Evolutionary conservation across 2,113 vertebrate species (phyloP).

Genomic region (Climacteris rufus): DNA sequence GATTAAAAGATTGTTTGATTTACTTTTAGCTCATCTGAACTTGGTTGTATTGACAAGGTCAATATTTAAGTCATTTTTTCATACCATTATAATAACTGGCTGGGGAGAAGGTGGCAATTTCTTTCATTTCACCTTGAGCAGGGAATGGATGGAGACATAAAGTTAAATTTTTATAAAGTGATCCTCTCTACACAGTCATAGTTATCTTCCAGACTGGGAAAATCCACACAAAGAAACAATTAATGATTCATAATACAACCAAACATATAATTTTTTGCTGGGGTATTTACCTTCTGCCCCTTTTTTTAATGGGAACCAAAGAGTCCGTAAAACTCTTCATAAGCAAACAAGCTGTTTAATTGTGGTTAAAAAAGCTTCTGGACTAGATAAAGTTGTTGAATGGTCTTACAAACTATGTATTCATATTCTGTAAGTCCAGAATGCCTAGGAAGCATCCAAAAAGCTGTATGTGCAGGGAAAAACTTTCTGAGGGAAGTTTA

Average conservation of each 20-base stretch:
- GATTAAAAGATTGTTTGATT: constrained; percentile 19
- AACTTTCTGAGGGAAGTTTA: too few relatives aligned
- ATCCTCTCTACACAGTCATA: not conserved
- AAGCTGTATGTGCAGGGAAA: not conserved
- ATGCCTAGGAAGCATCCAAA: not conserved
- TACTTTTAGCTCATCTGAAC: not conserved
- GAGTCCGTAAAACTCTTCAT: not conserved
- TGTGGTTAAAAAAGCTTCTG: not conserved
- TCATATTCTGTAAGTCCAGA: not conserved
- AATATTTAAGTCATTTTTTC: constrained; percentile 16
- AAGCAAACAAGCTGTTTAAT: not conserved
- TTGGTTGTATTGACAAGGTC: not conserved
- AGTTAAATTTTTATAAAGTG: not conserved
- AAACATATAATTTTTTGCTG: not conserved
- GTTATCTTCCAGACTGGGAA: not conserved
- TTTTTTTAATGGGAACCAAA: not conserved
- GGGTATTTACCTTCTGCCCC: not conserved
- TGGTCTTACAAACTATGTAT: not conserved
- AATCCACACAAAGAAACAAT: not conserved
- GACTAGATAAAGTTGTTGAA: not conserved
- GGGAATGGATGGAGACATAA: not conserved
- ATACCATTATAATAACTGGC: not conserved
- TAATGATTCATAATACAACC: not conserved
- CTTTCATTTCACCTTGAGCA: not conserved
- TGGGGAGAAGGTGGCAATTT: not conserved